phyloP scores from a whole-genome alignment of 1,140 invertebrate genomes.

The Whitmania pigra region DNA sequence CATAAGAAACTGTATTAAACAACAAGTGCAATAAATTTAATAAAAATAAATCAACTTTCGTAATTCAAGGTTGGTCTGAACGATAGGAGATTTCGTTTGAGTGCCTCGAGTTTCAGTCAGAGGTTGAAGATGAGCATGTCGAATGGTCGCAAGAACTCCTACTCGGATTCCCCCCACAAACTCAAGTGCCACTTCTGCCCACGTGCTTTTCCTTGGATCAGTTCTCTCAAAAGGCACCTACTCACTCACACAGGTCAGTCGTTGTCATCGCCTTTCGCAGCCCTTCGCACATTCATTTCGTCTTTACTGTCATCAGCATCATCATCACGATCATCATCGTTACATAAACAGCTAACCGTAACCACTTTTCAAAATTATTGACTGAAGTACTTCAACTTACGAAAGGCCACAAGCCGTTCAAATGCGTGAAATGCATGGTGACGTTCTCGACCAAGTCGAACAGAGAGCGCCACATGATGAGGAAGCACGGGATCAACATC shows the following conservation, averaged over 20 bases:
- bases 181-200: conserved; percentile 78
- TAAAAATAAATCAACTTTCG: too few relatives aligned
- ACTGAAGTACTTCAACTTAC: not conserved
- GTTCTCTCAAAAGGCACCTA: conserved; percentile 77
- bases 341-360: not conserved
- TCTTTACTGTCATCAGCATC: not conserved
- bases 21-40: too few relatives aligned
- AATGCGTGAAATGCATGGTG: conserved; percentile 76
- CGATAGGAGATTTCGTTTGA: too few relatives aligned
- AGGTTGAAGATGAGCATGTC: too few relatives aligned
- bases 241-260: conserved; percentile 40
- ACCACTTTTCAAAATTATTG: not conserved
- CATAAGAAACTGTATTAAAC: too few relatives aligned
- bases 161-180: conserved; percentile 81
- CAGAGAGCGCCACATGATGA: conserved; percentile 77
- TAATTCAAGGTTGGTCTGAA: too few relatives aligned
- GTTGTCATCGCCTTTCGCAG: too few relatives aligned
- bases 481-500: conserved; percentile 59
- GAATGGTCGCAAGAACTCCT: conserved; percentile 60
- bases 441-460: conserved; percentile 93
- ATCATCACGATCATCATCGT: not conserved
- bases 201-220: conserved; percentile 87
- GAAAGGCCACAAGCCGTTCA: conserved; percentile 79
- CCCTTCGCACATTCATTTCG: too few relatives aligned
- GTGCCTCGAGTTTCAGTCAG: too few relatives aligned